Evolutionary conservation across 2,113 vertebrate species (phyloP).

Genomic region (Platichthys stellatus): DNA sequence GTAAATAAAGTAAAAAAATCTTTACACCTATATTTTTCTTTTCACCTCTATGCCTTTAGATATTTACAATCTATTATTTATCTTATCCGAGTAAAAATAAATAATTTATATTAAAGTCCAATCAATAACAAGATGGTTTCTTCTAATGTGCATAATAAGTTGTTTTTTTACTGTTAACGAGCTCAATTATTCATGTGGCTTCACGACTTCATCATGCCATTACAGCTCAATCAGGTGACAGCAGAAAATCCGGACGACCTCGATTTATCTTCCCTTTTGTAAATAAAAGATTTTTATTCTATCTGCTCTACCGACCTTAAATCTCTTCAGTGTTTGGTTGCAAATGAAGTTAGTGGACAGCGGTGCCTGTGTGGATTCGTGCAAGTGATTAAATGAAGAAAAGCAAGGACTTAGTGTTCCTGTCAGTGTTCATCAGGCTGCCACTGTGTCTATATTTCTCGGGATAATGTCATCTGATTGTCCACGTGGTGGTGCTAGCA

Average conservation of each 20-base stretch:
- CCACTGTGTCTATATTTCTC: slow-evolving; percentile 30
- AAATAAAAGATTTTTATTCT: slow-evolving; percentile 1
- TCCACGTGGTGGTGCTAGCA: slow-evolving; percentile 70
- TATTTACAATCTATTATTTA: neutral
- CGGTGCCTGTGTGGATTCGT: slow-evolving; percentile 32
- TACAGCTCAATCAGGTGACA: neutral
- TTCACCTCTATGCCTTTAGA: neutral
- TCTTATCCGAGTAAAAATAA: neutral
- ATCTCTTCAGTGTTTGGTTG: slow-evolving; percentile 20
- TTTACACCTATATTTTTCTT: no score
- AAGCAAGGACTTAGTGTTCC: slow-evolving; percentile 45
- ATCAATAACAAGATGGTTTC: neutral
- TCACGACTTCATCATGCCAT: neutral
- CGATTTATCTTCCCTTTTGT: neutral
- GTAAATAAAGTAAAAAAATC: no score
- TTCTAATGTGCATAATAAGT: neutral
- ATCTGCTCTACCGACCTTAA: slow-evolving; percentile 26
- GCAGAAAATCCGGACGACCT: neutral
- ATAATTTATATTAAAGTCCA: neutral
- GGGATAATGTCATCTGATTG: neutral
- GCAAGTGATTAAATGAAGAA: slow-evolving; percentile 41
- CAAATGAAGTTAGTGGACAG: slow-evolving; percentile 17
- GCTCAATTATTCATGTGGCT: neutral
- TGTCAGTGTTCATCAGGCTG: slow-evolving; percentile 48
- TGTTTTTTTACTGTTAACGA: neutral